Base-by-base conservation (phyloP, 2,113 vertebrate species). In the Stercorarius parasiticus region DNA sequence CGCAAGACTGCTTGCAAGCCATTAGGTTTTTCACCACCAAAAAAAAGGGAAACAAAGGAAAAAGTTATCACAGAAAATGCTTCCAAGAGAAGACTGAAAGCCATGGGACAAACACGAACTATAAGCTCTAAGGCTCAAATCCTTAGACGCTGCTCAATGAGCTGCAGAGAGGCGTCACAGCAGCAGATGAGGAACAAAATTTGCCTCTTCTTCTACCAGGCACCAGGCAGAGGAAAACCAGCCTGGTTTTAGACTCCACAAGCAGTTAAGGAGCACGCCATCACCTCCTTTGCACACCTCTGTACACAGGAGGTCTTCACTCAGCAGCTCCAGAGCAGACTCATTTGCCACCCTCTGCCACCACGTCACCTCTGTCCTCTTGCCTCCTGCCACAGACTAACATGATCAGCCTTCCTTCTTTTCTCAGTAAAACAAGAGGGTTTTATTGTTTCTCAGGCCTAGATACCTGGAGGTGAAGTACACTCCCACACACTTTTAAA, bases 1-100 rank as follows among this genome's bases (percentile, higher is more conserved):
- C 6, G 30, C n/a, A 59, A 55, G 49, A 64, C 2, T 32, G 38
- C 18, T 56, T 52, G 86, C 38, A 61, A 93, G 69, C 38, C 43
- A 20, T 9, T 50, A 13, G 3, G 58, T 52, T 55, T 92, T 97
- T 85, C 61, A 42, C 18, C 45, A 40, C 43, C 29, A 56, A 50
- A 55, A 36, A 69, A 30, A 66, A n/a, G 8, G 15, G 13, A 69
- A 43, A 91, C 23, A 79, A 74, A 55, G 43, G 50, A 53, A 67
- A 70, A 62, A 42, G 5, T 32, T 43, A 27, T 14, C 21, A 23
- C 5, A 15, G 67, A 86, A 82, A 94, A 85, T 11, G 5, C 23
- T 72, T 66, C 77, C 52, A 59, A 50, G 58, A 29, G 45, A 91
- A 93, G 40, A 78, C 56, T 72, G 36, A 84, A 97, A 80, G 59